Evolutionary conservation across 2,113 vertebrate species (phyloP).

Genomic region (Callipepla californica): DNA sequence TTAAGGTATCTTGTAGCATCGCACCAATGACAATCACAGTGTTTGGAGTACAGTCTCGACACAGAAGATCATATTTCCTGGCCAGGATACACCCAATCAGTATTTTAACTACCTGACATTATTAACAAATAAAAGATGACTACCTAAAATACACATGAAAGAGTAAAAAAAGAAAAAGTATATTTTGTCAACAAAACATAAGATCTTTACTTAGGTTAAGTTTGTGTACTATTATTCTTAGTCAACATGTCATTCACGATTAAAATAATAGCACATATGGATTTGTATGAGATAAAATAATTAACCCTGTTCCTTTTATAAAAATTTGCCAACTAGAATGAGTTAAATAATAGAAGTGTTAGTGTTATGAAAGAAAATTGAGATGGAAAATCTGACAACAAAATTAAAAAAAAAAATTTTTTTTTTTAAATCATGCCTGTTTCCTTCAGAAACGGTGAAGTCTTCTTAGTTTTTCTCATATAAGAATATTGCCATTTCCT

Average conservation of each 20-base stretch:
- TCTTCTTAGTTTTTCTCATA: not conserved
- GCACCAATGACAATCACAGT: not conserved
- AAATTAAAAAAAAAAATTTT: not conserved
- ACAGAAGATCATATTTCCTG: not conserved
- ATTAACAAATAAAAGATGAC: not conserved
- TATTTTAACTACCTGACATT: not conserved
- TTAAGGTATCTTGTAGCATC: not conserved
- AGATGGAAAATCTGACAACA: not conserved
- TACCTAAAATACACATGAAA: not conserved
- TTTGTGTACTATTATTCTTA: not conserved
- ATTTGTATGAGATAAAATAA: not conserved
- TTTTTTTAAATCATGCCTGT: not conserved
- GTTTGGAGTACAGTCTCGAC: not conserved
- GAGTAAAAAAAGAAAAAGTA: not conserved
- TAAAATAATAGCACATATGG: not conserved
- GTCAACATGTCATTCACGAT: not conserved
- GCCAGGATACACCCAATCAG: not conserved
- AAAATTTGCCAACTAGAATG: not conserved
- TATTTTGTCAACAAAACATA: not conserved
- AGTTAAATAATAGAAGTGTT: not conserved
- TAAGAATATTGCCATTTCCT: not conserved
- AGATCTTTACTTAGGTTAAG: not conserved
- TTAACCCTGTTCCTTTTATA: not conserved
- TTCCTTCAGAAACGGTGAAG: not conserved
- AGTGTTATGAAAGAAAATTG: not conserved